These are phyloP conservation scores for Drosophila ogumai DNA, from an alignment of 1,140 invertebrate species.

Conservation along the genomic window DNA sequence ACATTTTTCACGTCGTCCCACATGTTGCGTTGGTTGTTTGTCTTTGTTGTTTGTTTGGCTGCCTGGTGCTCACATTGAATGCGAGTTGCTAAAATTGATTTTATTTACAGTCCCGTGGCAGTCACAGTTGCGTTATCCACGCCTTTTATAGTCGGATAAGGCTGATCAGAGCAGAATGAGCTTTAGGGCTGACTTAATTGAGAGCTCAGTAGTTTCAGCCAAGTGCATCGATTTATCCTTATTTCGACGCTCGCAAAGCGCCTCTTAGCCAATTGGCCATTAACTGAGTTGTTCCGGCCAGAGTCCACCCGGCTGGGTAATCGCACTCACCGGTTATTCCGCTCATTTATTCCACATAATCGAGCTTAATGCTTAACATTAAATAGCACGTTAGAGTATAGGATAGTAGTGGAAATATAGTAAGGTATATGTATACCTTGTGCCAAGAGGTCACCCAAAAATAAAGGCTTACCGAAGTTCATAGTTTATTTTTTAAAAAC, in stretches of 20 bases:
- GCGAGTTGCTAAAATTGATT: conserved; percentile 34
- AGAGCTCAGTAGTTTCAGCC: neutral
- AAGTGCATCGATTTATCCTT: conserved; percentile 14
- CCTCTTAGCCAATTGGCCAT: conserved; percentile 20
- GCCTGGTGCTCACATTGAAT: conserved; percentile 21
- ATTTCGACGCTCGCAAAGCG: conserved; percentile 13
- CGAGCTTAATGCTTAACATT: conserved; percentile 61
- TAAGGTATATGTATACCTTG: no score
- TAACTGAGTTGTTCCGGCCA: conserved; percentile 19
- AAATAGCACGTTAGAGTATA: conserved; percentile 10
- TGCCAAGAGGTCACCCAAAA: no score
- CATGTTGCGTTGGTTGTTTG: conserved; percentile 34
- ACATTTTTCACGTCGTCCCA: conserved; percentile 25
- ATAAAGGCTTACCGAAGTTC: no score
- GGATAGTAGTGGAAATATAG: no score
- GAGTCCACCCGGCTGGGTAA: conserved; percentile 6
- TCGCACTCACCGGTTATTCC: conserved; percentile 16
- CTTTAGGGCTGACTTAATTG: neutral
- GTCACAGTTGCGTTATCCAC: neutral
- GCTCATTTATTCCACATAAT: conserved; percentile 45
- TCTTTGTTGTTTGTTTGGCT: conserved; percentile 31
- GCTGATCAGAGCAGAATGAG: neutral
- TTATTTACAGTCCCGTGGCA: neutral
- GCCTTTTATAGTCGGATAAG: neutral
- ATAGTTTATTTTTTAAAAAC: neutral